Conservation (phyloP, 2,797 vertebrate species). For the Nothura maculosa region DNA sequence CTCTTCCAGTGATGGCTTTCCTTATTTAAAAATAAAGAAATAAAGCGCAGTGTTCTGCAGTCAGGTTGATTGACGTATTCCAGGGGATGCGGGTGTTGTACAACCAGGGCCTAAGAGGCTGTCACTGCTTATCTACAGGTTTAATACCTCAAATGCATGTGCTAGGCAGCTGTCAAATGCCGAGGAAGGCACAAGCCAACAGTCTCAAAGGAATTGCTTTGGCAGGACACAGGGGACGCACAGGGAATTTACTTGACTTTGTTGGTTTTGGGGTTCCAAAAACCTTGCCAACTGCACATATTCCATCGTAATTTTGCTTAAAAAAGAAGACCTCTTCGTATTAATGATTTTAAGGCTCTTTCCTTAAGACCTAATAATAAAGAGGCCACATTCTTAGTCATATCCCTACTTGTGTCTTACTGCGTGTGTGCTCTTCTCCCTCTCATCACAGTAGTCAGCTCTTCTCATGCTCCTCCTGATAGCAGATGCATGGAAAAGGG, state of each 20-base stretch:
- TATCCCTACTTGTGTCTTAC: not conserved
- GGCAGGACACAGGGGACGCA: not conserved
- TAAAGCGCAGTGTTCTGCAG: rapidly evolving
- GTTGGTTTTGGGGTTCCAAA: not conserved
- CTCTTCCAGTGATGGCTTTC: slow-evolving; percentile 19
- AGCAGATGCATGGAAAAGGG: not conserved
- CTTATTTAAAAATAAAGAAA: slow-evolving; percentile 6
- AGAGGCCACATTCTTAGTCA: rapidly evolving
- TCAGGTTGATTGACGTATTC: not conserved
- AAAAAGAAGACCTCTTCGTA: not conserved
- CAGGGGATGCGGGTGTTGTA: slow-evolving; percentile 27
- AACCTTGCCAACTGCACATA: not conserved
- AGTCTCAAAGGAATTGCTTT: not conserved
- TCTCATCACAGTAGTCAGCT: not conserved
- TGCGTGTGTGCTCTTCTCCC: not conserved
- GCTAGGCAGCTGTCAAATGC: slow-evolving; percentile 26
- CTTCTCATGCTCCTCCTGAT: not conserved
- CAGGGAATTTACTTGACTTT: not conserved
- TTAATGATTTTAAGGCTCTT: not conserved
- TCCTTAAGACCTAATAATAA: not conserved
- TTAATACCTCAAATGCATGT: slow-evolving; percentile 1
- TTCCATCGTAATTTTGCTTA: not conserved
- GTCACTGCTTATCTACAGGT: slow-evolving; percentile 39
- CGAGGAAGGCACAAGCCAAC: not conserved
- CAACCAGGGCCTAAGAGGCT: slow-evolving; percentile 21